Evolutionary conservation across 1,140 invertebrate species (phyloP).

Genomic region (Argopecten irradians): DNA sequence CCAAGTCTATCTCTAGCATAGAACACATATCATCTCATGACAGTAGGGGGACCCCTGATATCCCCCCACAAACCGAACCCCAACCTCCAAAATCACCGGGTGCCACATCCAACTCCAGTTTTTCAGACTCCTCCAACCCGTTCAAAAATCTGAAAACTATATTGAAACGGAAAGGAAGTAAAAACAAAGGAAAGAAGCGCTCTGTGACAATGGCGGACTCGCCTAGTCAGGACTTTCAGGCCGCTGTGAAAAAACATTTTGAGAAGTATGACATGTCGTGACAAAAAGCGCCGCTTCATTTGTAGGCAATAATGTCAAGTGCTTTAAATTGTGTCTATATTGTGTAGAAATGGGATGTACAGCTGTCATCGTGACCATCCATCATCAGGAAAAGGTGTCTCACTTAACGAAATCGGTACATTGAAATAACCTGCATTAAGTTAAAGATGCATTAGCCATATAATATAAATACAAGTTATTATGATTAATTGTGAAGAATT

Average conservation of each 20-base stretch:
- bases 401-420: too few relatives aligned
- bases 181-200: conserved; percentile 58
- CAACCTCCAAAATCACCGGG: conserved; percentile 31
- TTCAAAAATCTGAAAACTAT: conserved; percentile 66
- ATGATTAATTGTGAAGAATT: neutral
- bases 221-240: conserved; percentile 48
- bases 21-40: conserved; percentile 41
- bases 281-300: neutral
- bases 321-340: neutral
- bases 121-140: conserved; percentile 57
- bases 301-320: conserved; percentile 2
- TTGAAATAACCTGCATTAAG: neutral
- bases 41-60: neutral
- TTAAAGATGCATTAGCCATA: neutral
- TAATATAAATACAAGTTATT: neutral
- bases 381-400: neutral
- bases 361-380: neutral
- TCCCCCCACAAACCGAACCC: conserved; percentile 37
- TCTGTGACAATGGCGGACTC: conserved; percentile 51
- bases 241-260: conserved; percentile 60
- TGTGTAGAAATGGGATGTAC: neutral
- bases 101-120: conserved; percentile 27
- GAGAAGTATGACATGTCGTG: conserved; percentile 61
- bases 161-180: conserved; percentile 62
- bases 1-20: conserved; percentile 58